Evolutionary conservation across 2,113 vertebrate genomes (phyloP), one percentile per base, ranked within the genome.

Genomic region (Sebastes schlegelii): DNA sequence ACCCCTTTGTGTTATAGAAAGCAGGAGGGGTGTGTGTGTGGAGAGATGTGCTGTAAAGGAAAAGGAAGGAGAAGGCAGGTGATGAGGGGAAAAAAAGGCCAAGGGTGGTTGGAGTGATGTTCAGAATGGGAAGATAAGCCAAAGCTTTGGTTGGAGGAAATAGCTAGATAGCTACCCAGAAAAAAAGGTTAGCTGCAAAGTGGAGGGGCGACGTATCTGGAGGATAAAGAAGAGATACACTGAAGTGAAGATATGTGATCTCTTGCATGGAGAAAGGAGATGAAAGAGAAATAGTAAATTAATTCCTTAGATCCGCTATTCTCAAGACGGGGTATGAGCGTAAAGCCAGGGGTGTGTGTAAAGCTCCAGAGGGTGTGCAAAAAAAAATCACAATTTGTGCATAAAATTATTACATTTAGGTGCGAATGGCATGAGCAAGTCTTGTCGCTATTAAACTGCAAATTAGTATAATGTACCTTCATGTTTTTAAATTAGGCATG

Each of bases 241-340:
- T 51, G 64, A 87, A 66, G 74, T 52, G 70, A 40, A 85, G 51
- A 71, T 62, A 69, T 85, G 79, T 72, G 63, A 77, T 79, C 17
- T 55, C 14, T 23, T 61, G 51, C 73, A 66, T 48, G 55, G 69
- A 69, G 68, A 43, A 81, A 72, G 4, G 45, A 86, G 78, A 92
- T 92, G 79, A 86, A 90, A 90, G 80, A 58, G 64, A 60, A 86
- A 77, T 62, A 34, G 62, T 69, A 76, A 89, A 90, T 87, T 1
- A 80, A 89, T 86, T 90, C 82, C 58, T 90, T 74, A 80, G 80
- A 91, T 91, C 71, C 79, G 70, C 58, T 81, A 54, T 85, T 86
- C 83, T 86, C 65, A 77, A 84, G 80, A 77, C 74, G 63, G 73
- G 8, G 58, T 58, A 3, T 23, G 43, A 80, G 65, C 40, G 2